Percentiles rank a stretch among this genome's conserved stretches.
Evolutionary conservation across 2,888 invertebrate genomes (phyloP).

Genomic region (Nudaria mundana): DNA sequence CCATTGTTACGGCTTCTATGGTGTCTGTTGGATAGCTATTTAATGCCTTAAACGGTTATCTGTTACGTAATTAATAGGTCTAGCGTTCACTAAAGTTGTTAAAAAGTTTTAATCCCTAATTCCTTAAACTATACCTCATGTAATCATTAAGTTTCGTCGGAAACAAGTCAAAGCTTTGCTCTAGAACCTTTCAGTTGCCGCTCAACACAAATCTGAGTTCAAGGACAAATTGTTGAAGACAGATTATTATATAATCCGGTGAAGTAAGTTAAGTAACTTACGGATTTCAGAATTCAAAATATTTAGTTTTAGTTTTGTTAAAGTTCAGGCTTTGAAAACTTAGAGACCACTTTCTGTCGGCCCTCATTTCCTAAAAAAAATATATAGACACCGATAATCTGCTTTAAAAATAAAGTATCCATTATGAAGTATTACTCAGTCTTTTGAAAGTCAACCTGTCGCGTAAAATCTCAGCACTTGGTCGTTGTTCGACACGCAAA

Average conservation of each 20-base stretch:
- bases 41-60: too few species aligned
- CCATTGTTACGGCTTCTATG: too few species aligned
- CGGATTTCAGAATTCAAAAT: neutral
- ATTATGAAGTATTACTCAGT: neutral
- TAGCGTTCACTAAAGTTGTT: too few species aligned
- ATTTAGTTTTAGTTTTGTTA: neutral
- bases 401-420: conserved; percentile 2
- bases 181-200: neutral
- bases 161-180: too few species aligned
- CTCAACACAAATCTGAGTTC: neutral
- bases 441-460: conserved; percentile 5
- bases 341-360: neutral
- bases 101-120: too few species aligned
- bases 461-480: conserved; percentile 25
- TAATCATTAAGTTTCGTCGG: too few species aligned
- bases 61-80: too few species aligned
- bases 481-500: conserved; percentile 25
- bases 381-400: neutral
- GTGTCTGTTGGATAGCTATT: too few species aligned
- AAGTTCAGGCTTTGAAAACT: neutral
- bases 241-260: neutral
- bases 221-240: neutral
- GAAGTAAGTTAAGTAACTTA: neutral
- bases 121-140: too few species aligned
- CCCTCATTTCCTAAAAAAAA: too few species aligned